Base-by-base conservation (phyloP, 92 coral and sea anemone species). In the Epizoanthus ramosus region DNA sequence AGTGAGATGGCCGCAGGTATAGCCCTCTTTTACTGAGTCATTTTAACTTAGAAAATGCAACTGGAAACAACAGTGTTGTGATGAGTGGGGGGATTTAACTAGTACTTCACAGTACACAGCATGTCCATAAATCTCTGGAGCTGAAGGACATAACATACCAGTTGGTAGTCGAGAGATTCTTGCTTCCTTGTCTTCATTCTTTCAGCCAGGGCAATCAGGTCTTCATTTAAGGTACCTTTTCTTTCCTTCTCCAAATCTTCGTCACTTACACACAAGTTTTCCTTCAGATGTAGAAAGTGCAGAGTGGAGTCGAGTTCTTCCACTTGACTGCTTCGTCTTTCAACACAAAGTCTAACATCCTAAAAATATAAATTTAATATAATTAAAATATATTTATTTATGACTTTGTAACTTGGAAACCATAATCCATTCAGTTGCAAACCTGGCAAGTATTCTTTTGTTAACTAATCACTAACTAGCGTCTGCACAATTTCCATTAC, bases 91-190 rank as follows among this genome's bases (percentile, higher is more conserved):
- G 31, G 31, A 0, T 28, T 28, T 28, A 28, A 28, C 31, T 0
- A 28, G 31, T 2, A 37, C 3, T 37, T 47, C 53, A 47, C 53
- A 3, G 12, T 8, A 47, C 7, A 45, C 4, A n/a, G 39, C 39
- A 2, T 45, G 53, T 47, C 15, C 0, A 39, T 39, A 28, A 16
- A 10, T 43, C 14, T 52, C 3, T 16, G 35, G 59, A 2, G 39
- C 24, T 12, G 63, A 52, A 19, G 22, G n/a, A 22, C 16, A 16
- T 37, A 6, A 37, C 83, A 57, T 86, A 93, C 97, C 89, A 91
- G 74, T 65, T 93, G 91, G 76, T 71, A 80, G 47, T 93, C 94
- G 63, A 84, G 83, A 39, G 66, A 37, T 53, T 87, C 91, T 53
- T 68, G 89, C 70, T 85, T 85, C 52, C 81, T 79, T n/a, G 24